Base-by-base conservation (phyloP, 23 tunicate species). In the Corella eumyota region DNA sequence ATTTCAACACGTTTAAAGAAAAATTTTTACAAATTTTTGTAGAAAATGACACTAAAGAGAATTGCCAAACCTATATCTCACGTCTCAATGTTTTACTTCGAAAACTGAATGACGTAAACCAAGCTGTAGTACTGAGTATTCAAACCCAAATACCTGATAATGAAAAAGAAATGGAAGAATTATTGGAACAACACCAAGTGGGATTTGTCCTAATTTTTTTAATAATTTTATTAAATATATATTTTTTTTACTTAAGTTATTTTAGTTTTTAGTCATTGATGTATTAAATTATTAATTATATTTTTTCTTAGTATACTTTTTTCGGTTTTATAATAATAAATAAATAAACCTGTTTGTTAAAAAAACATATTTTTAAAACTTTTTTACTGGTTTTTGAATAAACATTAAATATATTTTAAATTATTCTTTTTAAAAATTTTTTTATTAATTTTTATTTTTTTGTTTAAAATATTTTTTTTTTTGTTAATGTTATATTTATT, bases 81-180 rank as follows among this genome's bases (percentile, higher is more conserved):
- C 72, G 79, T 33, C 64, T 83, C n/a, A 69, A 75, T 58, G 82
- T 83, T 4, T 49, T 83, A 24, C 81, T 83, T 22, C 61, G 83
- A 1, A 63, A 66, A 62, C 49, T 83, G 45, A 60, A 64, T 26
- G 80, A 81, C 1, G 45, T 83, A 17, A 59, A 83, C 33, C 66
- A 58, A 6, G 65, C 81, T 37, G 82, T 83, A 32, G 9, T 64
- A 2, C 58, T 69, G 6, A 68, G 93, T n/a, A 59, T 83, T 11
- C 38, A 40, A 19, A 69, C 70, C 0, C 62, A 79, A 2, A 30
- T 76, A 2, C 78, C 81, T 19, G 55, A 58, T 30, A 71, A 75
- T 6, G 63, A 60, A 13, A 30, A 65, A 1, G 69, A 71, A 21
- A 77, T 83, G n/a, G 45, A 69, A 26, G 60, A 23, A 19, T 64